phyloP scores from a whole-genome alignment of 2,888 invertebrate genomes.

The Drosophila gaucha region DNA sequence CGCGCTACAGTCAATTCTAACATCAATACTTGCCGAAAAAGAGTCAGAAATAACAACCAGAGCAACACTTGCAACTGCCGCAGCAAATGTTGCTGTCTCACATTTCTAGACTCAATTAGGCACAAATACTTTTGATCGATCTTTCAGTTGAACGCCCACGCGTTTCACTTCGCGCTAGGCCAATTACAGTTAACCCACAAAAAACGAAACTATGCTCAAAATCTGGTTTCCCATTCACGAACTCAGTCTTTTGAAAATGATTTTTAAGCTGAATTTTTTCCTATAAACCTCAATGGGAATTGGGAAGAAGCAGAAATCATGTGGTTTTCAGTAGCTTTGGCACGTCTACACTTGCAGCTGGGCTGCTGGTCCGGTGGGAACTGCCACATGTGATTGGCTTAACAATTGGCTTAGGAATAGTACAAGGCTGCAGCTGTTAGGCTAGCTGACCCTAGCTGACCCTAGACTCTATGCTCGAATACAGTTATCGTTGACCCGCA shows the following conservation, averaged over 20 bases:
- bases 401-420: conserved; percentile 1
- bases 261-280: background rate
- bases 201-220: background rate
- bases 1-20: background rate
- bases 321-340: background rate
- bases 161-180: background rate
- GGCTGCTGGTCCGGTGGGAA: too few relatives aligned
- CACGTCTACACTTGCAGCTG: conserved; percentile 4
- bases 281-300: background rate
- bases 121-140: conserved; percentile 7
- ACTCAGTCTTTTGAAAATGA: background rate
- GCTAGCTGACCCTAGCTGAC: conserved; percentile 1
- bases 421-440: conserved; percentile 10
- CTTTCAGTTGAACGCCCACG: conserved; percentile 1
- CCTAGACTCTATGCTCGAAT: background rate
- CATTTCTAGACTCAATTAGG: conserved; percentile 24
- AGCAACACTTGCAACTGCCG: background rate
- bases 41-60: background rate
- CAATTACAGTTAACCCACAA: background rate
- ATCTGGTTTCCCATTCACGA: conserved; percentile 9
- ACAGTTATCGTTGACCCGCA: conserved; percentile 7
- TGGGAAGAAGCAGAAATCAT: background rate
- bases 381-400: too few relatives aligned
- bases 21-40: background rate
- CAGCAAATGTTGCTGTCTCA: conserved; percentile 12